Percentiles rank a stretch among this genome's conserved stretches.
phyloP scores from a whole-genome alignment of 2,113 vertebrate species.

The Chrysochloris asiatica region DNA sequence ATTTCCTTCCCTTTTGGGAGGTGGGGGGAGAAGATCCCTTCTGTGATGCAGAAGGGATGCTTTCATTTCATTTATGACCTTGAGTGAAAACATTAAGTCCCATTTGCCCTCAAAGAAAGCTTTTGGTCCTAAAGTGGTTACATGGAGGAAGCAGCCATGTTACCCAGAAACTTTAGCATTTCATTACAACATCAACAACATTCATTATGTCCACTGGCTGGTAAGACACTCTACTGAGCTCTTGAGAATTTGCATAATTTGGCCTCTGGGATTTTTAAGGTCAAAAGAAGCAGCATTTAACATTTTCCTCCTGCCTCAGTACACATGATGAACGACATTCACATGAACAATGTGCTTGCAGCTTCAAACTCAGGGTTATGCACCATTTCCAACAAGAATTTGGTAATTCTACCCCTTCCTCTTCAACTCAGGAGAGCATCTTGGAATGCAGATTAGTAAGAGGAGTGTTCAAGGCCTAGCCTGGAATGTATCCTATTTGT shows the following conservation, averaged over 20 bases:
- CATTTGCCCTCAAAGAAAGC: background rate
- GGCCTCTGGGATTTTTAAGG: background rate
- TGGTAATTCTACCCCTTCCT: background rate
- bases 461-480: background rate
- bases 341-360: background rate
- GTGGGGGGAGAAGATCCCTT: background rate
- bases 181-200: background rate
- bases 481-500: background rate
- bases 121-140: background rate
- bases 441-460: background rate
- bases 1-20: fast-evolving
- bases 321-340: background rate
- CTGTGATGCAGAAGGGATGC: background rate
- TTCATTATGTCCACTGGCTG: background rate
- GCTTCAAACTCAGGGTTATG: background rate
- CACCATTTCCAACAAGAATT: background rate
- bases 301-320: background rate
- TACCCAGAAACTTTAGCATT: background rate
- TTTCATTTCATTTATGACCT: background rate
- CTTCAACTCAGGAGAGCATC: background rate
- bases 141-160: slow-evolving; percentile 28
- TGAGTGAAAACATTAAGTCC: background rate
- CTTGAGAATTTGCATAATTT: slow-evolving; percentile 35
- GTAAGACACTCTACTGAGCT: background rate
- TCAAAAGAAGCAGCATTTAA: background rate